phyloP scores from a whole-genome alignment of 2,888 invertebrate genomes.

The Leptopterna dolabrata region DNA sequence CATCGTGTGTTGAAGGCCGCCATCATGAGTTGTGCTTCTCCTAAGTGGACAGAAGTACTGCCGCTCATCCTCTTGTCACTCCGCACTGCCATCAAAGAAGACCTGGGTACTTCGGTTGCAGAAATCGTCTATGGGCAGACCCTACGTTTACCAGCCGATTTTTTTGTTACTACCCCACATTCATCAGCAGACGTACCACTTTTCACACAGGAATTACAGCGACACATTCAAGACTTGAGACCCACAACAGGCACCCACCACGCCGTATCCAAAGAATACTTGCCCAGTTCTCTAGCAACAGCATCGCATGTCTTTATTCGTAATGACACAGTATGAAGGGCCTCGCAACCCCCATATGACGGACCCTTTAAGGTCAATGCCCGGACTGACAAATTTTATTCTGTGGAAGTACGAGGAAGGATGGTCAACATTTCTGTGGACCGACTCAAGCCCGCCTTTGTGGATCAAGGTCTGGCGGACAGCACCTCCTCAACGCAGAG shows the following conservation, averaged over 20 bases:
- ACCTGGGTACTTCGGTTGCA: neutral
- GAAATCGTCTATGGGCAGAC: slow-evolving; percentile 43
- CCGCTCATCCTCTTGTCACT: slow-evolving; percentile 48
- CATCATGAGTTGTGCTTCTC: neutral
- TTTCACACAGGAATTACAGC: neutral
- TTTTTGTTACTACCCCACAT: neutral
- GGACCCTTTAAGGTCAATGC: neutral
- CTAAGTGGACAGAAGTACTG: slow-evolving; percentile 27
- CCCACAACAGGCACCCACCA: too few species aligned
- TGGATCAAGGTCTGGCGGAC: too few species aligned
- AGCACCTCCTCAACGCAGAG: too few species aligned
- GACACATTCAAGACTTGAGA: neutral
- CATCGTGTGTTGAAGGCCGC: slow-evolving; percentile 54
- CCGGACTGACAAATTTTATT: too few species aligned
- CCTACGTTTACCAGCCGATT: neutral
- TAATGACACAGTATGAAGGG: neutral
- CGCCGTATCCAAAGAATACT: too few species aligned
- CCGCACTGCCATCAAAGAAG: slow-evolving; percentile 50
- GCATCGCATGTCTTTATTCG: neutral
- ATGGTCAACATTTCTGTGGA: too few species aligned
- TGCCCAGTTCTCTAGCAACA: neutral
- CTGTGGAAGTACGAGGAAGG: too few species aligned
- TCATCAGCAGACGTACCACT: neutral
- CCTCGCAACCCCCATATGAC: neutral
- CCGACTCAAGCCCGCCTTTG: too few species aligned